Conservation (phyloP, 2,113 vertebrate species). For the Cheilinus undulatus region DNA sequence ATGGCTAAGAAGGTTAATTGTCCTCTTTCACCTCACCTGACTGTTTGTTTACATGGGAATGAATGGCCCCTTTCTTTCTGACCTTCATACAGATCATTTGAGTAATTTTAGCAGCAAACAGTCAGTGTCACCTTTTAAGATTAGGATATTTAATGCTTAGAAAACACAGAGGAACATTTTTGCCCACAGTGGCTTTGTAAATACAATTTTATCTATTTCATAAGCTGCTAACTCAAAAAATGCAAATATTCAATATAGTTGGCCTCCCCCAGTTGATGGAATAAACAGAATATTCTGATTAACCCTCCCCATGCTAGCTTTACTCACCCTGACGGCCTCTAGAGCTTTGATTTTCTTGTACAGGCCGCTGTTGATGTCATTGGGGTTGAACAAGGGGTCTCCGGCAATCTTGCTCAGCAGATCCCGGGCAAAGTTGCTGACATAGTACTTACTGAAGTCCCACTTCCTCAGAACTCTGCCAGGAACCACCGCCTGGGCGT, state of each 20-base stretch:
- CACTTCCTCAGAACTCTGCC: constrained; percentile 93
- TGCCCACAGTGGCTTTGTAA: not conserved
- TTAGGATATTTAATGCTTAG: not conserved
- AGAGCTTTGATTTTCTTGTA: constrained; percentile 94
- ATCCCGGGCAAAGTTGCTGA: constrained; percentile 98
- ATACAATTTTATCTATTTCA: too few relatives aligned
- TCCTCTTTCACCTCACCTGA: not conserved
- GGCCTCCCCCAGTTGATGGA: too few relatives aligned
- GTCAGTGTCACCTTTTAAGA: constrained; percentile 1
- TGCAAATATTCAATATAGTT: too few relatives aligned
- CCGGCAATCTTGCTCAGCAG: constrained; percentile 94
- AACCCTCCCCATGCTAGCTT: not conserved
- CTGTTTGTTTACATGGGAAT: not conserved
- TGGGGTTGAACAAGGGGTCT: constrained; percentile 95
- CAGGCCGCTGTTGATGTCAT: constrained; percentile 91
- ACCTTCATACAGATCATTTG: not conserved
- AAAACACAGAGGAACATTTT: not conserved
- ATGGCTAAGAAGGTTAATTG: not conserved
- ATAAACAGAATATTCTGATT: too few relatives aligned
- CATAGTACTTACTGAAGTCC: constrained; percentile 96
- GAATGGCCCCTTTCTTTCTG: constrained; percentile 27
- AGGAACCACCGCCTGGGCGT: constrained; percentile 90
- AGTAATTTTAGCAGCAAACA: constrained; percentile 4
- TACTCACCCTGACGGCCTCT: constrained; percentile 90
- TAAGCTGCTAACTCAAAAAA: too few relatives aligned